A percentile compares a stretch with the other conserved stretches of the same genome.
phyloP scores from a whole-genome alignment of 2,888 invertebrate species.

The Callyntrura sp. region DNA sequence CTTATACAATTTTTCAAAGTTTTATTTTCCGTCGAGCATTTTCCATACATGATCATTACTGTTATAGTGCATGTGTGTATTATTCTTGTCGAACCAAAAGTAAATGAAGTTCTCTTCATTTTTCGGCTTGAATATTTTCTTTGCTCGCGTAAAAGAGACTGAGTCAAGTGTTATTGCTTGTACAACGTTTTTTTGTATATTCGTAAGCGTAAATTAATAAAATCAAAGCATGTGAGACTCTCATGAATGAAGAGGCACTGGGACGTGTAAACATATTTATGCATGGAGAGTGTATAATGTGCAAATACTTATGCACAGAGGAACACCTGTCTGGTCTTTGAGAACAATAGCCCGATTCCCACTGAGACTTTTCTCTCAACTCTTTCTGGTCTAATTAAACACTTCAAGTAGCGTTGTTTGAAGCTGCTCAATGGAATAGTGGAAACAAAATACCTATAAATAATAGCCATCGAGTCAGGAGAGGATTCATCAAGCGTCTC shows the following conservation, averaged over 20 bases:
- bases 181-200: constrained; percentile 11
- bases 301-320: constrained; percentile 72
- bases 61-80: too few species aligned
- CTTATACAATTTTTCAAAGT: too few species aligned
- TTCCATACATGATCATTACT: too few species aligned
- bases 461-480: too few species aligned
- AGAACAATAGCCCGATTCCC: constrained; percentile 74
- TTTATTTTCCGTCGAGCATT: too few species aligned
- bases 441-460: background rate
- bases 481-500: too few species aligned
- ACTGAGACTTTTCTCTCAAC: constrained; percentile 65
- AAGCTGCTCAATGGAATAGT: background rate
- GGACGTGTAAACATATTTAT: constrained; percentile 51
- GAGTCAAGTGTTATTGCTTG: constrained; percentile 16
- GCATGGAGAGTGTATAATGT: constrained; percentile 59
- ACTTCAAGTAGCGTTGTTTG: constrained; percentile 37
- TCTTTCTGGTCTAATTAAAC: constrained; percentile 79
- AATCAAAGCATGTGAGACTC: constrained; percentile 28
- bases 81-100: constrained; percentile 9
- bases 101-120: constrained; percentile 19
- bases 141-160: background rate
- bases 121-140: constrained; percentile 12
- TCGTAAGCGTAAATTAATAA: constrained; percentile 43
- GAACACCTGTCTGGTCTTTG: constrained; percentile 67
- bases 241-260: constrained; percentile 41